Percentiles rank a stretch among this genome's conserved stretches.
These are phyloP conservation scores for Crotalus horridus DNA, from an alignment of 2,113 vertebrate species.

Conservation along the genomic window DNA sequence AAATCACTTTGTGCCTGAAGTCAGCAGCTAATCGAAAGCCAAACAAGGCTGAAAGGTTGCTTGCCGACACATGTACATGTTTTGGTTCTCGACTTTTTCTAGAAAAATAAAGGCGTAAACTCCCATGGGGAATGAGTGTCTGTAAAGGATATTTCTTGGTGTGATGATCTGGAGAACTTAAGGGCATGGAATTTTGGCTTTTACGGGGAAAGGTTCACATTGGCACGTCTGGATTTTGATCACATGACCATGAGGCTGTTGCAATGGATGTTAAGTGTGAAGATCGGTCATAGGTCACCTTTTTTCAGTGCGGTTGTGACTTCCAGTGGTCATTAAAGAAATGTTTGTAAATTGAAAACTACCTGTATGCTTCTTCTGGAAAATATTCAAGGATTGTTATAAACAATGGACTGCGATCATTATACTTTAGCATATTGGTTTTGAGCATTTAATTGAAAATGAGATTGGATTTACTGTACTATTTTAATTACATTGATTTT, in stretches of 20 bases:
- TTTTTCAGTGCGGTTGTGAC: background rate
- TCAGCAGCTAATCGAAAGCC: slow-evolving; percentile 29
- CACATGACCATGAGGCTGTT: background rate
- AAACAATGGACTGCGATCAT: background rate
- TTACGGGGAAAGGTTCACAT: background rate
- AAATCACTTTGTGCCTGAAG: slow-evolving; percentile 15
- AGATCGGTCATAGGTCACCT: background rate
- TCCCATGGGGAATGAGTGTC: background rate
- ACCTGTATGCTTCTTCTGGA: background rate
- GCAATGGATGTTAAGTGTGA: background rate
- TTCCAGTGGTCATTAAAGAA: background rate
- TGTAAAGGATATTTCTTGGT: background rate
- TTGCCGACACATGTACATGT: background rate
- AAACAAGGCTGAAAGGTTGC: background rate
- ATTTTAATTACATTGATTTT: background rate
- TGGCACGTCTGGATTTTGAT: background rate
- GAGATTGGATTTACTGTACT: background rate
- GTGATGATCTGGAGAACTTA: background rate
- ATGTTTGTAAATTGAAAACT: background rate
- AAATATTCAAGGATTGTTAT: background rate
- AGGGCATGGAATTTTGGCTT: background rate
- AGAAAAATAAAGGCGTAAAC: background rate
- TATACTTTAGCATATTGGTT: background rate
- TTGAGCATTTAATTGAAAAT: background rate
- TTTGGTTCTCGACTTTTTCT: background rate